Evolutionary conservation across 2,797 vertebrate genomes (phyloP).

Genomic region (Pempheris klunzingeri): DNA sequence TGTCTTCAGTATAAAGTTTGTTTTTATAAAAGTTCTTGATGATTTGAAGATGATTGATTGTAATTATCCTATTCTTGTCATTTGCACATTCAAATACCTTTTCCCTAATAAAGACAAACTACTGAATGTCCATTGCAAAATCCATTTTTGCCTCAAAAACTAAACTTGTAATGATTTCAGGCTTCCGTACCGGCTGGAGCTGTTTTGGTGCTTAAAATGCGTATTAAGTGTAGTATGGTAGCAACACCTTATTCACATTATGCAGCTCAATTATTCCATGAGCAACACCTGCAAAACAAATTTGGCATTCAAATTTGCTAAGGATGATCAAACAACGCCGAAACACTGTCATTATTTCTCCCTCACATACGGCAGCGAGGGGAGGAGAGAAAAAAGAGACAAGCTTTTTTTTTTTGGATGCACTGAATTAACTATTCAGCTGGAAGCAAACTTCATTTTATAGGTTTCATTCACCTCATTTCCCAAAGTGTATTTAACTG

Average conservation of each 20-base stretch:
- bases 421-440: constrained; percentile 87
- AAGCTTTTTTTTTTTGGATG: constrained; percentile 72
- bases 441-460: constrained; percentile 90
- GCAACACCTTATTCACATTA: constrained; percentile 89
- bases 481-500: constrained; percentile 84
- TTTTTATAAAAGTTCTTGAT: not conserved
- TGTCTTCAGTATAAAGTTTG: not conserved
- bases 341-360: constrained; percentile 91
- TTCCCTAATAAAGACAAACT: constrained; percentile 36
- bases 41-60: not conserved
- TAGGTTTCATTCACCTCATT: constrained; percentile 87
- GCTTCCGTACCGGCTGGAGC: constrained; percentile 71
- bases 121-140: constrained; percentile 50
- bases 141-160: constrained; percentile 52
- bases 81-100: constrained; percentile 29
- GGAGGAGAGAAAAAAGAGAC: constrained; percentile 66
- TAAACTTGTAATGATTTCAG: constrained; percentile 73
- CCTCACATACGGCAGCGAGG: constrained; percentile 80
- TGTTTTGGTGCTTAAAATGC: constrained; percentile 82
- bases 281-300: constrained; percentile 91
- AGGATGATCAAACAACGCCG: constrained; percentile 89
- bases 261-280: constrained; percentile 88
- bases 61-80: constrained; percentile 6
- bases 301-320: constrained; percentile 90
- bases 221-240: constrained; percentile 85